Evolutionary conservation across 1,140 invertebrate species (phyloP).

Genomic region (Hestina assimilis): DNA sequence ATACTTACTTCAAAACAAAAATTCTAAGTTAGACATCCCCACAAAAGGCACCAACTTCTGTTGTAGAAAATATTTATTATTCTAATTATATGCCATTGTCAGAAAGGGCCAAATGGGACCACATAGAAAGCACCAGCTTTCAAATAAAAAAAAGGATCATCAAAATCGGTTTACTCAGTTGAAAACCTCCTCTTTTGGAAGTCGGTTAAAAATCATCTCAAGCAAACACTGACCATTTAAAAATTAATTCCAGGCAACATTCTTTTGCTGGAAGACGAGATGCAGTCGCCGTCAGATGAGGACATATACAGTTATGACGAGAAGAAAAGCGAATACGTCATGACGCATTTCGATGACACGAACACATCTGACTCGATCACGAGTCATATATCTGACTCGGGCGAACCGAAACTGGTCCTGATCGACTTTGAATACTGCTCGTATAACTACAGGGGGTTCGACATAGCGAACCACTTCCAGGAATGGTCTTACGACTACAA

Average conservation of each 20-base stretch:
- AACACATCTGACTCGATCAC: constrained; percentile 59
- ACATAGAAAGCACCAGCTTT: too few relatives aligned
- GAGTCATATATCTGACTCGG: constrained; percentile 70
- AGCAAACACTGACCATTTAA: too few relatives aligned
- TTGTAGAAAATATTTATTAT: too few relatives aligned
- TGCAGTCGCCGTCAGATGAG: constrained; percentile 38
- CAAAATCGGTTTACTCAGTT: too few relatives aligned
- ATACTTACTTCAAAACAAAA: too few relatives aligned
- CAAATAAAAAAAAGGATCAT: too few relatives aligned
- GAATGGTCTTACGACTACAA: constrained; percentile 97
- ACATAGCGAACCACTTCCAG: constrained; percentile 97
- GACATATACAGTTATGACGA: constrained; percentile 38
- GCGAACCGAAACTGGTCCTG: constrained; percentile 84
- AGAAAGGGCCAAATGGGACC: too few relatives aligned
- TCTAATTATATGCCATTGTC: too few relatives aligned
- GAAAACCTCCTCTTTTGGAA: too few relatives aligned
- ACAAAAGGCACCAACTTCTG: too few relatives aligned
- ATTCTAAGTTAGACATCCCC: too few relatives aligned
- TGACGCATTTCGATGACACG: constrained; percentile 47
- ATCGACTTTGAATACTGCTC: constrained; percentile 97
- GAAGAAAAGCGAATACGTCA: constrained; percentile 27
- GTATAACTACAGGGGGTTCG: constrained; percentile 96
- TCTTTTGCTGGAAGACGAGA: constrained; percentile 77
- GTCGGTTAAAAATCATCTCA: too few relatives aligned
- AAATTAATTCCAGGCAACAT: constrained; percentile 79